Percentiles rank a stretch among this genome's conserved stretches.
Evolutionary conservation across 2,888 invertebrate species (phyloP).

Genomic region (Ormyrus labotus): DNA sequence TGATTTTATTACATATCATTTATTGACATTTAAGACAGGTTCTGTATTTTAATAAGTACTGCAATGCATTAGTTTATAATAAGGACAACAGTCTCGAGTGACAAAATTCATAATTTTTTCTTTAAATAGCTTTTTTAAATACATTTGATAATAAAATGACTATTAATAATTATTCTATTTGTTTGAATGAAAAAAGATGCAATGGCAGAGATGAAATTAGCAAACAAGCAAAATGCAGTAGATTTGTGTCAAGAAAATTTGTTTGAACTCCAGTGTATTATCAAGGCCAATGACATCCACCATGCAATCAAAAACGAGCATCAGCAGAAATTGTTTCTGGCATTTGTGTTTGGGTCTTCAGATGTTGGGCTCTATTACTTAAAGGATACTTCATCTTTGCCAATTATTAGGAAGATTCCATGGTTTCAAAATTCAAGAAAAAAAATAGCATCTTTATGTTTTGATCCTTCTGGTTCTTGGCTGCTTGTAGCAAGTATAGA

Average conservation of each 20-base stretch:
- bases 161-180: constrained; percentile 1
- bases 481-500: constrained; percentile 79
- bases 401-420: constrained; percentile 69
- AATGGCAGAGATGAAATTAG: constrained; percentile 53
- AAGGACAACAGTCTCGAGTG: no score
- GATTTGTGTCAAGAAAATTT: constrained; percentile 58
- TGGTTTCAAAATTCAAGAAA: constrained; percentile 71
- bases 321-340: constrained; percentile 67
- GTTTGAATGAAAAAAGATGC: constrained; percentile 43
- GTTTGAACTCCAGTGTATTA: constrained; percentile 70
- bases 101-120: no score
- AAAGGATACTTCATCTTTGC: constrained; percentile 62
- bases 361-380: constrained; percentile 72
- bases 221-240: constrained; percentile 40
- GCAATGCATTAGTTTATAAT: no score
- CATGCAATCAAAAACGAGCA: constrained; percentile 68
- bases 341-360: constrained; percentile 67
- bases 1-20: neutral
- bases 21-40: neutral
- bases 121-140: no score
- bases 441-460: constrained; percentile 80
- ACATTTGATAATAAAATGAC: no score
- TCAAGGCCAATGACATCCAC: constrained; percentile 68
- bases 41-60: neutral
- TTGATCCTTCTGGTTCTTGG: constrained; percentile 90